Conservation (phyloP, 2,113 vertebrate genomes). For the Nicator chloris region DNA sequence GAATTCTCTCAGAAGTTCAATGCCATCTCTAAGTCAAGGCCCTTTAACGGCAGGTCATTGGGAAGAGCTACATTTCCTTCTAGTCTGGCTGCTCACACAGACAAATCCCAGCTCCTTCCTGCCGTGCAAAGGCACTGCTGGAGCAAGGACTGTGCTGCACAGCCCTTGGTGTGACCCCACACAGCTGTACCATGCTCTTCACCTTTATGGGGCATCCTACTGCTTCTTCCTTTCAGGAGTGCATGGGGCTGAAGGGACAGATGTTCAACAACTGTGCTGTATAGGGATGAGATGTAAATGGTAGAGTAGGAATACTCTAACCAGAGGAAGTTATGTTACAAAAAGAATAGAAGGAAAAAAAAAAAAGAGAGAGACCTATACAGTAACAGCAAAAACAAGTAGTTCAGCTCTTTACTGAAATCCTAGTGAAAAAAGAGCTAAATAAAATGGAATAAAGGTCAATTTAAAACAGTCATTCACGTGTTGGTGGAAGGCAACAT, state of each 20-base stretch:
- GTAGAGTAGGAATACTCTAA: background rate
- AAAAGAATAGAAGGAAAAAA: background rate
- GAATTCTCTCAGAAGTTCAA: background rate
- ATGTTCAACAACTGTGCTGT: background rate
- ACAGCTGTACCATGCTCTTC: background rate
- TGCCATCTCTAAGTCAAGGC: background rate
- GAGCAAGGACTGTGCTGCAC: background rate
- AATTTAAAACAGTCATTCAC: background rate
- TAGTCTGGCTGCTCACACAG: background rate
- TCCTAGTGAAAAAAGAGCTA: background rate
- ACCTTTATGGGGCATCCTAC: background rate
- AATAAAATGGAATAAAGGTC: background rate
- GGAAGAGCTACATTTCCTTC: background rate
- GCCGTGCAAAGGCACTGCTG: background rate
- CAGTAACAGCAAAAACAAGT: background rate
- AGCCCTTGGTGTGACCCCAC: background rate
- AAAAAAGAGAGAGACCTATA: background rate
- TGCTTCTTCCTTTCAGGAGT: background rate
- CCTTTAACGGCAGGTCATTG: background rate
- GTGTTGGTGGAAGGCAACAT: background rate
- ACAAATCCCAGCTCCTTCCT: background rate
- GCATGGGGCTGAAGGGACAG: background rate
- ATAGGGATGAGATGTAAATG: accelerated
- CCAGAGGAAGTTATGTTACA: background rate
- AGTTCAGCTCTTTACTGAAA: background rate